Conservation (phyloP, 2,888 invertebrate species). For the Perizoma affinitatum region DNA sequence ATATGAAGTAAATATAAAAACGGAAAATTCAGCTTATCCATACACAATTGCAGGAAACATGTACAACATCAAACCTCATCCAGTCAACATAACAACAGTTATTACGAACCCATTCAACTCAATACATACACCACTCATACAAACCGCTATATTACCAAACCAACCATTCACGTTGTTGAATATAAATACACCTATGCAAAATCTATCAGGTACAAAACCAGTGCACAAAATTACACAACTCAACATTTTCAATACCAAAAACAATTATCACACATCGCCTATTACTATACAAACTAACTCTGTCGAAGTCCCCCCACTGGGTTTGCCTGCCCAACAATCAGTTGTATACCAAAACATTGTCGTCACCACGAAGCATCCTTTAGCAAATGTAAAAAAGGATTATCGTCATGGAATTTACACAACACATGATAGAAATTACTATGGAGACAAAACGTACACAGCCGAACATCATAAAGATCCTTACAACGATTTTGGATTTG, state of each 20-base stretch:
- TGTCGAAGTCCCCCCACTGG: constrained; percentile 62
- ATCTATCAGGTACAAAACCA: constrained; percentile 9
- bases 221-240: constrained; percentile 27
- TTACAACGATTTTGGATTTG: constrained; percentile 6
- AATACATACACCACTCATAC: constrained; percentile 12
- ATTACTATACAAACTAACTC: constrained; percentile 69
- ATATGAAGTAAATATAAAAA: constrained; percentile 1
- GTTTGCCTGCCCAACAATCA: constrained; percentile 55
- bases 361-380: constrained; percentile 48
- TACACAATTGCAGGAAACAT: not conserved
- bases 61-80: constrained; percentile 6
- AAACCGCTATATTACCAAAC: constrained; percentile 12
- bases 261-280: constrained; percentile 34
- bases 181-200: constrained; percentile 17
- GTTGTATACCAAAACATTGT: constrained; percentile 63
- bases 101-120: constrained; percentile 20
- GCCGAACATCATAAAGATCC: not conserved
- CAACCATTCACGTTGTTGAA: constrained; percentile 14
- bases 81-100: constrained; percentile 14
- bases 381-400: constrained; percentile 6
- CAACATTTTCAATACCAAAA: constrained; percentile 26
- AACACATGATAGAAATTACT: constrained; percentile 1
- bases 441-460: not conserved
- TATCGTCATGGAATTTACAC: constrained; percentile 6
- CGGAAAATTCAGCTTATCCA: not conserved